Base-by-base conservation (phyloP, 2,888 invertebrate genomes). In the Hypsopygia costalis region DNA sequence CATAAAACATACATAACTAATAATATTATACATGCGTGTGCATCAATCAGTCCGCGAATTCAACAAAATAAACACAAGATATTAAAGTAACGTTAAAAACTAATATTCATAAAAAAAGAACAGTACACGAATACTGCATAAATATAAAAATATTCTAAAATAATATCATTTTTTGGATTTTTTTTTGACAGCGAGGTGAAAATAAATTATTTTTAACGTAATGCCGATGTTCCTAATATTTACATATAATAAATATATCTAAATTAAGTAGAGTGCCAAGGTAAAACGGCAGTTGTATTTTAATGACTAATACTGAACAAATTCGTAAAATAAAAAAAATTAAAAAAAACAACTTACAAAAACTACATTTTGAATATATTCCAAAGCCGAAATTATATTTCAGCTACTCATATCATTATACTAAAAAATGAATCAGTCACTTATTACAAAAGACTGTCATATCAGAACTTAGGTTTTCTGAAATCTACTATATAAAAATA, bases 111-210 rank as follows among this genome's bases (percentile, higher is more conserved):
- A n/a, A n/a, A n/a, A 39, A 47, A 48, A 37, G 25, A 45, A 59
- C 69, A 64, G 64, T 68, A 72, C 58, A 47, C 51, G 35, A 60
- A 63, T 64, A 65, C 65, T 59, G 59, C 40, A 70, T 72, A 57
- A 57, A 44, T 47, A 36, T 48, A 51, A 47, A 52, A 48, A 53
- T 51, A 56, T 46, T 44, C 46, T 51, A 63, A 64, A 65, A 51
- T 63, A 69, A 62, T 63, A 63, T 58, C 61, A 55, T 37, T 44
- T 43, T 46, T 40, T 52, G 45, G 38, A 41, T 32, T 44, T 44
- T 47, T 43, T 34, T 45, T 32, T 40, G 16, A 16, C 35, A 50
- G 51, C 52, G 53, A 61, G 51, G 53, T 8, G 12, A 31, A n/a
- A 31, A 9, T 16, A 32, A n/a, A 22, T 6, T 30, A 11, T 25